Conservation (phyloP, 1,140 invertebrate species). For the Nasonia vitripennis region DNA sequence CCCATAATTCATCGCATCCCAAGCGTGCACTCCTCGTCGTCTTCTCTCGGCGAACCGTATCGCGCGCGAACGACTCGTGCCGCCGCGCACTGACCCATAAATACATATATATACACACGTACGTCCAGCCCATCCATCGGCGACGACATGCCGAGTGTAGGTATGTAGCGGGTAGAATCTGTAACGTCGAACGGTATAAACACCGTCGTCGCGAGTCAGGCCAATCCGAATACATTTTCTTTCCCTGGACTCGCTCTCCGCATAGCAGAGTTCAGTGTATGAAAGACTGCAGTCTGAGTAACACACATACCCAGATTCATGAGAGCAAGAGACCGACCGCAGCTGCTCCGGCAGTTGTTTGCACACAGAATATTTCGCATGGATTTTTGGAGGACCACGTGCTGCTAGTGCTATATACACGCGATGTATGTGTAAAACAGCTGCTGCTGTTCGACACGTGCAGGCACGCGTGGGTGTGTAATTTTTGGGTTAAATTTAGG, state of each 20-base stretch:
- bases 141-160: no score
- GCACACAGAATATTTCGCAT: no score
- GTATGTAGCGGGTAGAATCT: not conserved
- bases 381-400: no score
- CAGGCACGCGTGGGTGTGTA: no score
- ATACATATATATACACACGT: not conserved
- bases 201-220: not conserved
- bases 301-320: slow-evolving; percentile 5
- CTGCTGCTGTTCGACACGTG: no score
- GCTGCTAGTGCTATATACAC: no score
- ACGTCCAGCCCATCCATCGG: not conserved
- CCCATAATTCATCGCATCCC: not conserved
- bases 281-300: not conserved
- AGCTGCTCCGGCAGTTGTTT: not conserved
- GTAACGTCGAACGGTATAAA: slow-evolving; percentile 7
- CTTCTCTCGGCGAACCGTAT: not conserved
- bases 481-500: no score
- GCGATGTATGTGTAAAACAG: no score
- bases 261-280: not conserved
- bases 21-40: not conserved
- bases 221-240: slow-evolving; percentile 16
- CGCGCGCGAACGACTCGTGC: not conserved
- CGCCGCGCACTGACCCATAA: slow-evolving; percentile 6
- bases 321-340: not conserved
- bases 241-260: not conserved